These are phyloP conservation scores for Phymastichus coffea DNA, from an alignment of 1,140 invertebrate genomes.

Conservation along the genomic window DNA sequence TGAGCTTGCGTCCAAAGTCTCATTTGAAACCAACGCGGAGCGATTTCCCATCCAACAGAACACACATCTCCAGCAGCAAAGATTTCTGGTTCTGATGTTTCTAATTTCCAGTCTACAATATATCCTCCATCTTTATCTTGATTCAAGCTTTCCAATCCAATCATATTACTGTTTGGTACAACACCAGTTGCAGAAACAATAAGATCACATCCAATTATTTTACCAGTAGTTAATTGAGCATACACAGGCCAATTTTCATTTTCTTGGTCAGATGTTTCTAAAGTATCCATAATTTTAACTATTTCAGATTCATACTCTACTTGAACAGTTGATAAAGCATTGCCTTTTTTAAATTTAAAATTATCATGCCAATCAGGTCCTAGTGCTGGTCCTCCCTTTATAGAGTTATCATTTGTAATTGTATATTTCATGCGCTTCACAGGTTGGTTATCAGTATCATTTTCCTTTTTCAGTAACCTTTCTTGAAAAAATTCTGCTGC, in stretches of 20 bases:
- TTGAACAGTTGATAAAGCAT: slow-evolving; percentile 36
- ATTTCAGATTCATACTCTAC: slow-evolving; percentile 76
- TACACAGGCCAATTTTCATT: slow-evolving; percentile 67
- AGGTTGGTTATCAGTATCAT: slow-evolving; percentile 27
- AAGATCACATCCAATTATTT: slow-evolving; percentile 82
- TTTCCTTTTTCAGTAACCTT: slow-evolving; percentile 44
- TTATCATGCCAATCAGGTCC: slow-evolving; percentile 92
- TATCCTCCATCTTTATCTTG: slow-evolving; percentile 74
- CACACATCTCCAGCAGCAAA: slow-evolving; percentile 97
- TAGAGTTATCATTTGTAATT: slow-evolving; percentile 55
- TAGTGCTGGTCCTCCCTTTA: slow-evolving; percentile 81
- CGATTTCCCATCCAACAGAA: slow-evolving; percentile 71
- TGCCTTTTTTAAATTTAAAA: slow-evolving; percentile 49
- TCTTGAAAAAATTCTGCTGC: slow-evolving; percentile 89
- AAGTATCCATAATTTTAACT: slow-evolving; percentile 51
- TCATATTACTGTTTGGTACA: slow-evolving; percentile 65
- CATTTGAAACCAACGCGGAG: slow-evolving; percentile 95
- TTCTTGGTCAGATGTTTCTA: slow-evolving; percentile 34
- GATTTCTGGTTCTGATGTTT: slow-evolving; percentile 75
- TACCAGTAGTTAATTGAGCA: slow-evolving; percentile 74
- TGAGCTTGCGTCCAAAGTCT: slow-evolving; percentile 96
- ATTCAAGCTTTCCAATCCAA: slow-evolving; percentile 59
- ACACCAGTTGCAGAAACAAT: slow-evolving; percentile 96
- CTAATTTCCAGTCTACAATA: slow-evolving; percentile 82
- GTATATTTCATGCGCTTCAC: slow-evolving; percentile 72